Percentiles rank a stretch among this genome's conserved stretches.
Evolutionary conservation across 2,113 vertebrate species (phyloP).

Genomic region (Uropsilus gracilis): DNA sequence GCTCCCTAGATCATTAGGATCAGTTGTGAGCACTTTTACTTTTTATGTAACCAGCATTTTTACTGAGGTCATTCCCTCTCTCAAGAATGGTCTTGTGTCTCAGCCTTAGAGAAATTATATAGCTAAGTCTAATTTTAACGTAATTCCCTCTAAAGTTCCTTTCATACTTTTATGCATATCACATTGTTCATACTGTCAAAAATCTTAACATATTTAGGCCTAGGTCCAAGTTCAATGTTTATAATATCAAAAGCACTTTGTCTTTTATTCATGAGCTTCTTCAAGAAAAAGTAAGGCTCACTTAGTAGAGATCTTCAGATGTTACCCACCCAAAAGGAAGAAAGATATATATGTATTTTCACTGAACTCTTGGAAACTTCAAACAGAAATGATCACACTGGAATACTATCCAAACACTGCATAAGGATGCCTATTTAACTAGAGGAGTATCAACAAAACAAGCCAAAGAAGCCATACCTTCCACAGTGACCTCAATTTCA

Average conservation of each 20-base stretch:
- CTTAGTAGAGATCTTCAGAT: not conserved
- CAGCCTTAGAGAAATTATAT: not conserved
- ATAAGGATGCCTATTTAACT: not conserved
- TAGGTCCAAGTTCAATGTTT: not conserved
- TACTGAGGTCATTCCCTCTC: not conserved
- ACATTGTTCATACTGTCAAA: not conserved
- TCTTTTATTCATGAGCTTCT: not conserved
- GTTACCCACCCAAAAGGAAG: not conserved
- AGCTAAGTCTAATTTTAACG: not conserved
- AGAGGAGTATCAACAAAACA: not conserved
- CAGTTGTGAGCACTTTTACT: not conserved
- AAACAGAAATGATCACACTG: not conserved
- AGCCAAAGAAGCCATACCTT: slow-evolving; percentile 76
- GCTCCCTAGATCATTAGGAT: not conserved
- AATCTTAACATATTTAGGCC: not conserved
- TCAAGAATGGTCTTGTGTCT: not conserved
- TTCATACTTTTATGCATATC: not conserved
- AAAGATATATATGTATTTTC: not conserved
- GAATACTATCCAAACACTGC: not conserved
- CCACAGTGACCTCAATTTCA: slow-evolving; percentile 86
- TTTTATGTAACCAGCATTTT: not conserved
- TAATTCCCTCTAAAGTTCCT: not conserved
- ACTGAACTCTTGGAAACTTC: not conserved
- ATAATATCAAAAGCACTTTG: not conserved
- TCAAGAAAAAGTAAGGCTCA: not conserved